Base-by-base conservation (phyloP, 2,888 invertebrate genomes). In the Aleiodes leptofemur region DNA sequence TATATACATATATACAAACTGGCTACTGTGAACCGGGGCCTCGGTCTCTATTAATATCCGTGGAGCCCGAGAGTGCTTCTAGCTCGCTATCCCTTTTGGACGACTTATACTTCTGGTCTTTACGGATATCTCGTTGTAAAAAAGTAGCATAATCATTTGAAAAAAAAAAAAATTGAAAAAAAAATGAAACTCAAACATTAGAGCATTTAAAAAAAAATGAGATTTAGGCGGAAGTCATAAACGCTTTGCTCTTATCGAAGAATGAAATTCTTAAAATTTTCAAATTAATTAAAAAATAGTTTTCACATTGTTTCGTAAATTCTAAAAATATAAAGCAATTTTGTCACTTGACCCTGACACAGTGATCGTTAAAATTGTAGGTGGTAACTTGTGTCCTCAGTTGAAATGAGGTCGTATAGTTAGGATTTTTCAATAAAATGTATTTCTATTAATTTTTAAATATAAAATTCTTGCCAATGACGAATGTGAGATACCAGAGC, bases 41-140 rank as follows among this genome's bases (percentile, higher is more conserved):
- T 87, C 84, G 83, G 84, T 76, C 86, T 87, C 89, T 88, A 89
- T 88, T 87, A 88, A 88, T 88, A 88, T 87, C 89, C 84, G 81
- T 80, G 81, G 83, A 74, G 80, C 86, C 83, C 64, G 48, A 68
- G 68, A 51, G 53, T 16, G 68, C 68, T 48, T 43, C 23, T 68
- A 68, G 56, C 55, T 71, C 68, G 73, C 53, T 38, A 48, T 51
- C 57, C 64, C 64, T 64, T 64, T 64, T 64, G 43, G 64, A 64
- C 64, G 64, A 34, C 16, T 64, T n/a, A 16, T 48, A 64, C 43
- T 64, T 29, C 64, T 64, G 64, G 64, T 48, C 64, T 64, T 38
- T 38, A 61, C 13, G 16, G 16, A 64, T 64, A 43, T 48, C 59
- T 31, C 34, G 7, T 59, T 14, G 8, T 13, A 11, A 14, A 14